Percentiles rank a stretch among this genome's conserved stretches.
These are phyloP conservation scores for Sandelia bainsii DNA, from an alignment of 2,797 vertebrate species.

Conservation along the genomic window DNA sequence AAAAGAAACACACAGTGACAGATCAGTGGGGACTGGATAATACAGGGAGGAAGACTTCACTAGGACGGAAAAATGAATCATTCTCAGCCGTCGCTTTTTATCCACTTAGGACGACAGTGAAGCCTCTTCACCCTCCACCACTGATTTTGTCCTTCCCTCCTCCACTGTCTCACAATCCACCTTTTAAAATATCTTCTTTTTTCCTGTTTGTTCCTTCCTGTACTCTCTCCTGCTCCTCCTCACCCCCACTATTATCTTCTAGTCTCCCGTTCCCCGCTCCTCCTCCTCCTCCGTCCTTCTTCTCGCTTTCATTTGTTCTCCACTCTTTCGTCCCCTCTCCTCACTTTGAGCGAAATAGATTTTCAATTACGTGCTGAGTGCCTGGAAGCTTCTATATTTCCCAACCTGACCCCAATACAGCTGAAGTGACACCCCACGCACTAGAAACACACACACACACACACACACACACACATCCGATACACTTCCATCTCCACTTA, in stretches of 20 bases:
- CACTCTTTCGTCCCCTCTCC: slow-evolving; percentile 76
- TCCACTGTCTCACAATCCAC: slow-evolving; percentile 53
- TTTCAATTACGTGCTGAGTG: slow-evolving; percentile 88
- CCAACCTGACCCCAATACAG: slow-evolving; percentile 86
- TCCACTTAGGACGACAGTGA: slow-evolving; percentile 68
- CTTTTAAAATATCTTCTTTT: slow-evolving; percentile 70
- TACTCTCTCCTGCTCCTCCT: slow-evolving; percentile 25
- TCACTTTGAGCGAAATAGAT: slow-evolving; percentile 87
- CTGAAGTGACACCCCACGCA: slow-evolving; percentile 73
- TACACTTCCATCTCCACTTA: slow-evolving; percentile 77
- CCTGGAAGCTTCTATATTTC: slow-evolving; percentile 87
- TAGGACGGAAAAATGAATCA: slow-evolving; percentile 67
- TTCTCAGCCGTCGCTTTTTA: slow-evolving; percentile 69
- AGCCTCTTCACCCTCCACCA: slow-evolving; percentile 40
- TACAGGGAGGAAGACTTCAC: slow-evolving; percentile 52
- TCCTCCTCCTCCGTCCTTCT: slow-evolving; percentile 43
- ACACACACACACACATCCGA: slow-evolving; percentile 52
- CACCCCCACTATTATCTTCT: slow-evolving; percentile 63
- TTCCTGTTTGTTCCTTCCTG: slow-evolving; percentile 44
- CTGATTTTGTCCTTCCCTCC: slow-evolving; percentile 62
- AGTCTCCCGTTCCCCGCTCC: slow-evolving; percentile 37
- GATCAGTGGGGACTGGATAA: slow-evolving; percentile 59
- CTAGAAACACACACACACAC: slow-evolving; percentile 42
- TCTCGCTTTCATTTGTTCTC: slow-evolving; percentile 80
- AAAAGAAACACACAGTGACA: slow-evolving; percentile 40